phyloP scores from a whole-genome alignment of 2,888 invertebrate genomes.

The Imbricaverruca yamaguchii region DNA sequence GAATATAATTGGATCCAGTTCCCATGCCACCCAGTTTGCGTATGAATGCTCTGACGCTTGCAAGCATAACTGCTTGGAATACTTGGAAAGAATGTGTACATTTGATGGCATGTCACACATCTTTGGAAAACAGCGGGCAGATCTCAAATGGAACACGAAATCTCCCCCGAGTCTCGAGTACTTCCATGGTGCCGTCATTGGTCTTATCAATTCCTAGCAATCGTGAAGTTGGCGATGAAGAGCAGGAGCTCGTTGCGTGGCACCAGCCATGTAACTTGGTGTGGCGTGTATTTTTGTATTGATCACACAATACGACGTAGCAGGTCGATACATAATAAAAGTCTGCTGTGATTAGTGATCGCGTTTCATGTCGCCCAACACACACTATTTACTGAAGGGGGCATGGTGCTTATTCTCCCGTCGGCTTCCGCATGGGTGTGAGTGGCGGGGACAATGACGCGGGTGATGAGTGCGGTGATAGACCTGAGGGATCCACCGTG shows the following conservation, averaged over 20 bases:
- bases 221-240: not conserved
- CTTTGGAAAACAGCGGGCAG: not conserved
- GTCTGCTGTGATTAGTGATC: constrained; percentile 3
- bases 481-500: too few relatives aligned
- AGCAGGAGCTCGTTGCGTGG: not conserved
- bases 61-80: too few relatives aligned
- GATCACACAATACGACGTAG: not conserved
- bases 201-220: not conserved
- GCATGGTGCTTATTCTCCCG: too few relatives aligned
- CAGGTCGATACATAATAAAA: constrained; percentile 2
- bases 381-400: too few relatives aligned
- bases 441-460: too few relatives aligned
- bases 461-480: too few relatives aligned
- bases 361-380: too few relatives aligned
- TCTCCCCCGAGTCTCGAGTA: not conserved
- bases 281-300: constrained; percentile 12
- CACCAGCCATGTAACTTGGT: not conserved
- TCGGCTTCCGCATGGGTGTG: too few relatives aligned
- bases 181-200: too few relatives aligned
- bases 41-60: not conserved
- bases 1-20: not conserved
- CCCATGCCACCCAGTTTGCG: too few relatives aligned
- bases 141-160: not conserved
- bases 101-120: not conserved
- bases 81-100: not conserved